Evolutionary conservation across 2,797 vertebrate genomes (phyloP), one percentile per base, ranked within the genome.

Genomic region (Ptychobarbus kaznakovi): DNA sequence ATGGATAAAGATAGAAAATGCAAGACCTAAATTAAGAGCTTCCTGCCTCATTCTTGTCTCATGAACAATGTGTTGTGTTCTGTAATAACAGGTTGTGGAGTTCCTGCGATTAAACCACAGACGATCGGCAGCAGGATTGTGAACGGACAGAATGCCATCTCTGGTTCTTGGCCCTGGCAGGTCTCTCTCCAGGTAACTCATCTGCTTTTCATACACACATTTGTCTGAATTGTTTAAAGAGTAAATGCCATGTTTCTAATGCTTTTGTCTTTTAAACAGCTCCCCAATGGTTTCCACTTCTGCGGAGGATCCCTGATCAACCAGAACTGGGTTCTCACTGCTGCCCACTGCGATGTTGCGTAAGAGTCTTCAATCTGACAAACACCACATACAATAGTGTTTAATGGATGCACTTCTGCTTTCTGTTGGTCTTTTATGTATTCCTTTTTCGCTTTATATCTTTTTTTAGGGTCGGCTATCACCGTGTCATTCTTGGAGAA

Each of bases 131-230:
- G 88, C 89, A 96, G 93, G 89, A 96, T 97, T n/a, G 95, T 97
- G 18, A 97, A 96, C 3, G 96, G 97, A 3, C 92, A 97, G 89
- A 94, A 92, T 0, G 97, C 96, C 0, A 93, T 97, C 85, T 91
- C 96, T 6, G 96, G 97, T 0, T 97, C 97, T 13, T 97, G 97
- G 97, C 96, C 97, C 0, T 97, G 97, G 96, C 97, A 97, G 92
- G 96, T 97, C 66, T 97, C 97, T 3, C 94, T 97, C 44, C 96
- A 97, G 96, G 96, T 97, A 92, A 3, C n/a, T 15, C 35, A 6
- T 25, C 10, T 35, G 65, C 6, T 46, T n/a, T 63, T 35, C 58
- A 63, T 80, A 16, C 44, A 38, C 13, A 74, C 46, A 1, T 56
- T 56, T 56, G 3, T 22, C 7, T 20, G 18, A 7, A 49, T 69